phyloP scores from a whole-genome alignment of 1,140 invertebrate species.

The Tenebrio molitor region DNA sequence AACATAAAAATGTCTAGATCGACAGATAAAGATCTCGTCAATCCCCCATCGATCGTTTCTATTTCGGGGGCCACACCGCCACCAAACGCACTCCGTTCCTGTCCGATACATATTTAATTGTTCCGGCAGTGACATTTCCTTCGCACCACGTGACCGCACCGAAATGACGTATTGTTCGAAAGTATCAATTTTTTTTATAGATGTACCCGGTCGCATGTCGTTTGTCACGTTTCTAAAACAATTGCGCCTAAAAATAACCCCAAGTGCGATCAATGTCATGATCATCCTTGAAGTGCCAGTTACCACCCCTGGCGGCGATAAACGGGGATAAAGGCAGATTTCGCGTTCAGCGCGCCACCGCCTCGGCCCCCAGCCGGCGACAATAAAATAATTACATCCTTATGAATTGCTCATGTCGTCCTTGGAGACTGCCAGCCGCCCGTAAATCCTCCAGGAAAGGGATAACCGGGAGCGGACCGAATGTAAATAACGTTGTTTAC shows the following conservation, averaged over 20 bases:
- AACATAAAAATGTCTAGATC: too few relatives aligned
- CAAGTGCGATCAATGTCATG: constrained; percentile 26
- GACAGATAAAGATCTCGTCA: too few relatives aligned
- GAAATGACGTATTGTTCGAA: too few relatives aligned
- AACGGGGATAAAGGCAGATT: constrained; percentile 7
- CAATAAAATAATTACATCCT: background rate
- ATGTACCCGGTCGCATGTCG: background rate
- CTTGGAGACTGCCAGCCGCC: background rate
- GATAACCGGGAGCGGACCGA: background rate
- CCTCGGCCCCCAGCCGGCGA: background rate
- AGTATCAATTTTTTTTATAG: too few relatives aligned
- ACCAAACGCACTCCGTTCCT: too few relatives aligned
- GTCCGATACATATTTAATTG: too few relatives aligned
- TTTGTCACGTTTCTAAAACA: constrained; percentile 20
- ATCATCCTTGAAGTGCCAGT: constrained; percentile 20
- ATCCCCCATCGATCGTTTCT: too few relatives aligned
- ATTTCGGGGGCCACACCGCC: too few relatives aligned
- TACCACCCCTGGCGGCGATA: background rate
- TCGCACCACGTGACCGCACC: too few relatives aligned
- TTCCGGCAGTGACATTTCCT: too few relatives aligned
- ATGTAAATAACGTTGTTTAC: constrained; percentile 11
- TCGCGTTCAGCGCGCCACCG: background rate
- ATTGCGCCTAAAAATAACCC: constrained; percentile 24
- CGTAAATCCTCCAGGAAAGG: background rate
- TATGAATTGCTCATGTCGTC: background rate